These are phyloP conservation scores for Cephus spinipes DNA, from an alignment of 2,888 invertebrate species.

Conservation along the genomic window DNA sequence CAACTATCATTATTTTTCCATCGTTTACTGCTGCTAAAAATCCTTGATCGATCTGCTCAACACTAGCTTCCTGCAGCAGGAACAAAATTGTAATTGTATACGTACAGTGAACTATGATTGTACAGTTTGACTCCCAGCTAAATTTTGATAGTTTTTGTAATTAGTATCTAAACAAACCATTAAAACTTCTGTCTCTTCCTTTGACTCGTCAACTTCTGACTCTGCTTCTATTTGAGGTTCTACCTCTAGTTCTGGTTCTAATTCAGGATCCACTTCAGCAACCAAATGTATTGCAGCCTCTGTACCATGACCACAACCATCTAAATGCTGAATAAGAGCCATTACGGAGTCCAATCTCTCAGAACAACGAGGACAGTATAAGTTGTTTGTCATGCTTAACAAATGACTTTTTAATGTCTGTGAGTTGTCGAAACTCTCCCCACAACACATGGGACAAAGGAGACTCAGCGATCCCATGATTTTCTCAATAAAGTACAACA, in stretches of 20 bases:
- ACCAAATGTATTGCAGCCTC: constrained; percentile 24
- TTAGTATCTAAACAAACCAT: constrained; percentile 23
- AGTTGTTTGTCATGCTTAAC: constrained; percentile 70
- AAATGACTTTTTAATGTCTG: constrained; percentile 69
- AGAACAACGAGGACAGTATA: constrained; percentile 73
- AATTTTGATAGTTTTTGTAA: background rate
- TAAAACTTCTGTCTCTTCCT: constrained; percentile 31
- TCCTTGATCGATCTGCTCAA: constrained; percentile 32
- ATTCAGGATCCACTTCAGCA: constrained; percentile 11
- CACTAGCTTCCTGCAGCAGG: constrained; percentile 26
- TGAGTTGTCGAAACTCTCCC: constrained; percentile 72
- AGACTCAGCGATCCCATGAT: constrained; percentile 70
- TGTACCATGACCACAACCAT: constrained; percentile 50
- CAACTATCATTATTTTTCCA: constrained; percentile 56
- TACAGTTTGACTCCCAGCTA: background rate
- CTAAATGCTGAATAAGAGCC: constrained; percentile 72
- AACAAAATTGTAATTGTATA: background rate
- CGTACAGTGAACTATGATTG: background rate
- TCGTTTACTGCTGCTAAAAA: constrained; percentile 54
- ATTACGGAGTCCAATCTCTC: constrained; percentile 69
- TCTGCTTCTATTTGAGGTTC: constrained; percentile 17
- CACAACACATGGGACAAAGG: constrained; percentile 76
- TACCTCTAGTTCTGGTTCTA: constrained; percentile 24
- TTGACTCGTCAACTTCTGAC: constrained; percentile 24
- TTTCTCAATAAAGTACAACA: constrained; percentile 5